These are phyloP conservation scores for Linnaemya vulpina DNA, from an alignment of 2,888 invertebrate species.

Conservation along the genomic window DNA sequence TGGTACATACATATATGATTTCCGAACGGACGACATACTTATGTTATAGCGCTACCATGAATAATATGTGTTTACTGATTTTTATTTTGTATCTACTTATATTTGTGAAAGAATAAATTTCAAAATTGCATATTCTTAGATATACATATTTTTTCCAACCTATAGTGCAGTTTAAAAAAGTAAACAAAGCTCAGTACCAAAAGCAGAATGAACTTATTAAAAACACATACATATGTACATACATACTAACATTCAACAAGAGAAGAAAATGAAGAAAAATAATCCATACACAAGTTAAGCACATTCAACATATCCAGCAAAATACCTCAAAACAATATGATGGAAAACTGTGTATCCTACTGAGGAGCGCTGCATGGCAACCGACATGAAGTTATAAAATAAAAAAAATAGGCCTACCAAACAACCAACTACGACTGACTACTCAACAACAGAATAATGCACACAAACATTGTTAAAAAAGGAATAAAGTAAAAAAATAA, in stretches of 20 bases:
- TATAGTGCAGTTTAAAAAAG: conserved; percentile 35
- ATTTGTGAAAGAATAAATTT: too few relatives aligned
- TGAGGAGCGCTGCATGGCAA: conserved; percentile 68
- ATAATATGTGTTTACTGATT: too few relatives aligned
- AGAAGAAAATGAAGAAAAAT: conserved; percentile 26
- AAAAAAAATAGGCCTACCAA: conserved; percentile 60
- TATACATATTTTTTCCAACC: neutral
- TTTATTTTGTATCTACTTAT: too few relatives aligned
- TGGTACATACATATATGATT: too few relatives aligned
- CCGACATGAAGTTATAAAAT: conserved; percentile 58
- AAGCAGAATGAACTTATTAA: conserved; percentile 58
- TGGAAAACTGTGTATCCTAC: conserved; percentile 66
- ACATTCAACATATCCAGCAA: conserved; percentile 55
- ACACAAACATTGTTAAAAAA: conserved; percentile 45
- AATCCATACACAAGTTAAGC: conserved; percentile 49
- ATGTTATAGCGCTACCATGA: too few relatives aligned
- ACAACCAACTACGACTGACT: conserved; percentile 47
- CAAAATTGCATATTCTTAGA: neutral
- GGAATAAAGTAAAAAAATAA: conserved; percentile 24
- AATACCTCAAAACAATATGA: conserved; percentile 55
- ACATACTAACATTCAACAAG: conserved; percentile 22
- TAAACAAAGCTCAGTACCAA: conserved; percentile 14
- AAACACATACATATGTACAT: conserved; percentile 45
- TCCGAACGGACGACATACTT: too few relatives aligned
- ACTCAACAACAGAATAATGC: conserved; percentile 43